Base-by-base conservation (phyloP, 2,113 vertebrate species). In the Mobula birostris region DNA sequence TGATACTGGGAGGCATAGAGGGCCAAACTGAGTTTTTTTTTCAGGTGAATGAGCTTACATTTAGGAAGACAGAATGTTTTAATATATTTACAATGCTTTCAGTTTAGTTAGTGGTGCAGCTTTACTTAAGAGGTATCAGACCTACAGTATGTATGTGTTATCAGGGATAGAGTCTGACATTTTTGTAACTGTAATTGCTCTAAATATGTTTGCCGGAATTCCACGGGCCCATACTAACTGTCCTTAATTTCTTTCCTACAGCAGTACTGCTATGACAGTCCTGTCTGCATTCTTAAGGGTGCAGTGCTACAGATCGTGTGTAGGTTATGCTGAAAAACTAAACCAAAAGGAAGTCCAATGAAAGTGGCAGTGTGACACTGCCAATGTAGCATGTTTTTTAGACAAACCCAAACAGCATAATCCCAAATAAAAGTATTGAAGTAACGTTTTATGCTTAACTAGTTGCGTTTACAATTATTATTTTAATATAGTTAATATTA, bases 171-270 rank as follows among this genome's bases (percentile, higher is more conserved):
- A 97, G 95, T 96, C 97, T 97, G 98, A 98, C 98, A 98, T 98
- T 98, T 98, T 98, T 98, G 98, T 98, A 98, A 98, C 97, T 97
- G 97, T 97, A 97, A 97, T 97, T 98, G 98, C 98, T 99, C 98
- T 98, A 98, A 98, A 98, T 98, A 98, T 97, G 96, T 97, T 63
- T 87, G 96, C 97, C 95, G 97, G 98, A 97, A 99, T 99, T 98
- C 97, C 98, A 98, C 98, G 98, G 98, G 98, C 98, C 98, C 98
- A 98, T 99, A 99, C 99, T 99, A 99, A 99, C 99, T 99, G 98
- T 99, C 98, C 98, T 99, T 99, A 99, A 99, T 99, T 99, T 99
- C 98, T 99, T 98, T 99, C 98, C 99, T 99, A 99, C 99, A 99
- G 99, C 99, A 99, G 99, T 99, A 99, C 99, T 99, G 99, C 98